Conservation (phyloP, 2,113 vertebrate species). For the Struthidea cinerea region DNA sequence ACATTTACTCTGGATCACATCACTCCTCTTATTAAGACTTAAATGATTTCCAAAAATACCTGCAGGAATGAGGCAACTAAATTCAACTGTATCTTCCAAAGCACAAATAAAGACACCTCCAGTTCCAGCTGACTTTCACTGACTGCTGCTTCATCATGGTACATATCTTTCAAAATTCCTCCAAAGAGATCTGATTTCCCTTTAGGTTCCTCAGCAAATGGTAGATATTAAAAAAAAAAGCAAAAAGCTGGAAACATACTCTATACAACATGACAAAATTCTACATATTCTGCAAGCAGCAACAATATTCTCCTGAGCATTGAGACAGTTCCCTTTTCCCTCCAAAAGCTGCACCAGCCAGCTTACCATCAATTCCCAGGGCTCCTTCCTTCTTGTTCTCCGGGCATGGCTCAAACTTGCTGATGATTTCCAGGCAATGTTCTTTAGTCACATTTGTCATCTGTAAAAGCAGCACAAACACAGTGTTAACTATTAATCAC, state of each 20-base stretch:
- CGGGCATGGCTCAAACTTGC: conserved; percentile 91
- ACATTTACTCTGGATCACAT: neutral
- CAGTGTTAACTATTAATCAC: neutral
- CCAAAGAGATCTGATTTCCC: neutral
- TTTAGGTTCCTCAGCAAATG: neutral
- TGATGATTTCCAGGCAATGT: conserved; percentile 86
- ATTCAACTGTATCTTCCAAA: neutral
- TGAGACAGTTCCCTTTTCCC: neutral
- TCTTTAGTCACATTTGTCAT: conserved; percentile 87
- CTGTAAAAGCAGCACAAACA: conserved; percentile 61
- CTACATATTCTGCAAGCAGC: neutral
- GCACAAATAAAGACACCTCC: neutral
- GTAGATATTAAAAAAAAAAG: neutral
- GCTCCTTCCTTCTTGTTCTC: conserved; percentile 87
- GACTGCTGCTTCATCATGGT: neutral
- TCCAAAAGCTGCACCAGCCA: neutral
- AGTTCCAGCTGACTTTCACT: neutral
- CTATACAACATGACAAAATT: neutral
- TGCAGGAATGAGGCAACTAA: neutral
- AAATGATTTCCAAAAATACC: neutral
- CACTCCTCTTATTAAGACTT: neutral
- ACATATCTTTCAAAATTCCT: neutral
- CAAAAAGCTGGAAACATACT: neutral
- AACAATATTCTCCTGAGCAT: neutral
- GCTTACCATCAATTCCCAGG: conserved; percentile 94